phyloP scores from a whole-genome alignment of 2,797 vertebrate genomes.

The Anguilla marmorata region DNA sequence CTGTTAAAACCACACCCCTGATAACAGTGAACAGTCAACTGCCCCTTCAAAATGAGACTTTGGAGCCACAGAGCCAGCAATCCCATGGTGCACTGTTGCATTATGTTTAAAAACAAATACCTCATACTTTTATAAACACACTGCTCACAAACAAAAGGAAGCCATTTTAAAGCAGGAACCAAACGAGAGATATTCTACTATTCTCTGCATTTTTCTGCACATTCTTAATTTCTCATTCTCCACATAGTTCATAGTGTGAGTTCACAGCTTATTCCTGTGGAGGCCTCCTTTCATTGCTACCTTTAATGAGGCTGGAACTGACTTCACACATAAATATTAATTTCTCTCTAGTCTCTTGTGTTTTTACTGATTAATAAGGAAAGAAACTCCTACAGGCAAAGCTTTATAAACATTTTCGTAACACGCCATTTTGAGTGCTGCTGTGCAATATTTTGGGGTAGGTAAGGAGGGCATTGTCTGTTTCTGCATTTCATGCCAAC shows the following conservation, averaged over 20 bases:
- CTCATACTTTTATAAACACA: background rate
- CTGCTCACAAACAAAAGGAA: background rate
- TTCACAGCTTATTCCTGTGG: background rate
- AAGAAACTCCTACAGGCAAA: background rate
- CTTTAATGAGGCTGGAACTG: background rate
- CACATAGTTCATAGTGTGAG: no score
- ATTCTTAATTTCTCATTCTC: no score
- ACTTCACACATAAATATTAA: background rate
- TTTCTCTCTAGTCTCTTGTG: background rate
- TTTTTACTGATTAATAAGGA: background rate
- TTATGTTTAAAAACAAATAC: background rate
- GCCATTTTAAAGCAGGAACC: background rate
- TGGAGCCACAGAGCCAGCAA: background rate
- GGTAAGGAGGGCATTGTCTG: no score
- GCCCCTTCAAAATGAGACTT: background rate
- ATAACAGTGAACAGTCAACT: background rate
- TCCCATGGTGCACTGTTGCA: background rate
- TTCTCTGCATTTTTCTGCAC: background rate
- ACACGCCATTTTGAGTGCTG: no score
- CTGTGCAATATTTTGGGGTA: no score
- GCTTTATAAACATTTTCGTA: background rate
- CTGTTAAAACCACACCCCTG: background rate
- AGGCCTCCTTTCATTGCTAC: background rate
- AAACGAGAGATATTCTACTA: background rate
- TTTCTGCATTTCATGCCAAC: no score